Evolutionary conservation across 1,140 invertebrate genomes (phyloP).

Genomic region (Calycopis cecrops): DNA sequence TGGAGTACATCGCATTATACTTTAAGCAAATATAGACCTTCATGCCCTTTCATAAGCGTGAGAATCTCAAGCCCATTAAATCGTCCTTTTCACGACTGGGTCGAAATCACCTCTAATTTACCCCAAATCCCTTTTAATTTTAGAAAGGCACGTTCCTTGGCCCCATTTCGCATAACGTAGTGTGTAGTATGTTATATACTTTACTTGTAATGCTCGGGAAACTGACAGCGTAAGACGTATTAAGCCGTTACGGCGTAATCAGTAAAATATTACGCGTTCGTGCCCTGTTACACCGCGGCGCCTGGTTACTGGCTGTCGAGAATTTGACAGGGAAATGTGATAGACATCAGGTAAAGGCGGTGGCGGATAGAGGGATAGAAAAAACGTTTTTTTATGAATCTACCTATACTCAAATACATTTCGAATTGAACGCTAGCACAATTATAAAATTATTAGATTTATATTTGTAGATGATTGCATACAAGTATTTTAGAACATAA

Average conservation of each 20-base stretch:
- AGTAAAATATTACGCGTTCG: no score
- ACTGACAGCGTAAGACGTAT: conserved; percentile 12
- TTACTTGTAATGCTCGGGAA: conserved; percentile 6
- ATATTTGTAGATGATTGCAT: no score
- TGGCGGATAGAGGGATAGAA: no score
- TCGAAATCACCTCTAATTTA: conserved; percentile 15
- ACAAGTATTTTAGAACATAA: no score
- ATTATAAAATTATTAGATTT: no score
- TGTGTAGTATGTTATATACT: conserved; percentile 14
- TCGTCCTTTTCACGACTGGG: not conserved
- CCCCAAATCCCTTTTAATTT: conserved; percentile 20
- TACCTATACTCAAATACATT: no score
- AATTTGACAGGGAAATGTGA: no score
- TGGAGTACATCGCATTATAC: not conserved
- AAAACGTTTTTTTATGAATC: no score
- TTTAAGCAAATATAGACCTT: not conserved
- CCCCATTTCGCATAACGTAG: not conserved
- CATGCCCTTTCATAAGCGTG: not conserved
- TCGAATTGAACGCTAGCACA: no score
- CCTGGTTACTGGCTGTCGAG: no score
- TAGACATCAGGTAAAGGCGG: no score
- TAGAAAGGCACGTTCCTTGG: conserved; percentile 18
- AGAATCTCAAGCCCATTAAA: not conserved
- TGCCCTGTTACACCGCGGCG: no score
- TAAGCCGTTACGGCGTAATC: not conserved